A percentile compares a stretch with the other conserved stretches of the same genome.
These are phyloP conservation scores for Phengaris arion DNA, from an alignment of 2,888 invertebrate genomes.

Conservation along the genomic window DNA sequence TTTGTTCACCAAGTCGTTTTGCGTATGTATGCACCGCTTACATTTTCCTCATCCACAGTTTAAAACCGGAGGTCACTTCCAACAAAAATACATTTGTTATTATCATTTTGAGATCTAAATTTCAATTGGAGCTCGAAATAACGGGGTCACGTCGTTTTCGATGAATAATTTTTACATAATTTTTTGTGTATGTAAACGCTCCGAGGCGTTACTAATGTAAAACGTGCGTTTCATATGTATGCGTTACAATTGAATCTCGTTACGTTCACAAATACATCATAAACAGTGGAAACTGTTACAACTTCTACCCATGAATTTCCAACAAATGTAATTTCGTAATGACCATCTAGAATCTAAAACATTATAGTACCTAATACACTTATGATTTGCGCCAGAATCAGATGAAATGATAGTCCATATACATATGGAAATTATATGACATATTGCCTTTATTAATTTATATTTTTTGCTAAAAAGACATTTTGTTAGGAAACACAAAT, in stretches of 20 bases:
- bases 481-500: background rate
- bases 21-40: constrained; percentile 66
- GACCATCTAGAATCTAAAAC: background rate
- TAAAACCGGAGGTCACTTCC: constrained; percentile 65
- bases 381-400: background rate
- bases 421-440: background rate
- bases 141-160: constrained; percentile 72
- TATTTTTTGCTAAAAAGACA: background rate
- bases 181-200: constrained; percentile 47
- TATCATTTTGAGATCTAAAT: constrained; percentile 70
- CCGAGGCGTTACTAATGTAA: constrained; percentile 15
- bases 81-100: constrained; percentile 68
- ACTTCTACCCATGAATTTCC: background rate
- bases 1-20: constrained; percentile 64
- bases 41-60: constrained; percentile 53
- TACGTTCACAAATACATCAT: constrained; percentile 11
- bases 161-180: constrained; percentile 62
- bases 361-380: background rate
- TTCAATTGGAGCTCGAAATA: constrained; percentile 68
- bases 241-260: constrained; percentile 3
- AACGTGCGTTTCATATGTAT: constrained; percentile 15
- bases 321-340: background rate
- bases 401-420: background rate
- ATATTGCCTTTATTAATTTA: background rate
- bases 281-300: background rate